Evolutionary conservation across 2,113 vertebrate species (phyloP), one percentile per base, ranked within the genome.

Genomic region (Lates calcarifer): DNA sequence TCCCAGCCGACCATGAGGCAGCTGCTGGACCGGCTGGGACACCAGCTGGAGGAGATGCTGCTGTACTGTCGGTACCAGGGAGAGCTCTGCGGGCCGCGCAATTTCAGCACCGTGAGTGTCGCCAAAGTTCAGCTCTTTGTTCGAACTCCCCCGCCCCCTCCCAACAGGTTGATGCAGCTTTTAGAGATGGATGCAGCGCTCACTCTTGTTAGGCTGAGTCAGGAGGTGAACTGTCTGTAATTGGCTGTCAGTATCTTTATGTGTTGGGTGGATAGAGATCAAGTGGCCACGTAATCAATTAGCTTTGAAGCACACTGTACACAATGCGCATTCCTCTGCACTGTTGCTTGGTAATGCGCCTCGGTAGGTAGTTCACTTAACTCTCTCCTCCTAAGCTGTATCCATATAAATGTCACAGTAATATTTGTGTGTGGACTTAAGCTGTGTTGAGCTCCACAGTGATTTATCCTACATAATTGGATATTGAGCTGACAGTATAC

Each of bases 21-120:
- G 77, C 89, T 96, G 68, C 88, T 96, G 85, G 95, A 96, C 89
- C 92, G 94, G 65, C 91, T 96, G 70, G 96, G 96, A 2, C 96
- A 96, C 85, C 96, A 96, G 89, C 87, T 96, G 43, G 96, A 96
- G 89, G 96, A 96, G 83, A 96, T 96, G 96, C 84, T 96, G 84
- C 79, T 96, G 20, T 93, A 92, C 85, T 96, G 96, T 51, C 93
- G 94, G 7, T 96, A 95, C 85, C 95, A 95, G 67, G 96, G 96
- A 24, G 91, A 95, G 79, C 89, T 87, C 22, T 96, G 96, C 66
- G 95, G 95, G 47, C 95, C 95, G 74, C 94, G 94, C 49, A 95
- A 96, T 91, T 96, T 96, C 93, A 96, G 95, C 82, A 96, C 95
- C 78, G 95, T 96, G 90, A 96, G 96, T 95, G 70, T 77, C 22